Evolutionary conservation across 2,797 vertebrate species (phyloP).

Genomic region (Cyprinella venusta): DNA sequence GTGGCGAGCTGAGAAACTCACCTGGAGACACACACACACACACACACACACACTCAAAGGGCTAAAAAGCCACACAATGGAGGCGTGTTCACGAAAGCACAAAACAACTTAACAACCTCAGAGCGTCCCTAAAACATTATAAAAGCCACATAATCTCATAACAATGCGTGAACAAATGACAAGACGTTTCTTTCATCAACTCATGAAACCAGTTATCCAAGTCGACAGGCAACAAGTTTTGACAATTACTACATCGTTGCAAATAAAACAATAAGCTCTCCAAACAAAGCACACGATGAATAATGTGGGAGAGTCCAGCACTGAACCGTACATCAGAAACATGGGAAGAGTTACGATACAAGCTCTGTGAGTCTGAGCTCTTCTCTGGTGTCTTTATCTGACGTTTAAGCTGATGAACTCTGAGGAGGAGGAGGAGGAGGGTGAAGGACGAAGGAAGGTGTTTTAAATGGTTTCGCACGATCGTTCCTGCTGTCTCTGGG

Average conservation of each 20-base stretch:
- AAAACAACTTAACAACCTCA: not conserved
- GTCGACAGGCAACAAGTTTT: not conserved
- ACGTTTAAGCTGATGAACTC: not conserved
- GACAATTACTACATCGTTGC: not conserved
- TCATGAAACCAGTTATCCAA: not conserved
- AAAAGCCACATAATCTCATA: not conserved
- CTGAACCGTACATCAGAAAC: no score
- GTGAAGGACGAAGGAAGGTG: slow-evolving; percentile 1
- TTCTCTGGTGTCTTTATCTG: not conserved
- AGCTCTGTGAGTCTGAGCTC: not conserved
- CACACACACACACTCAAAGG: no score
- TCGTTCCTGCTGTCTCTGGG: not conserved
- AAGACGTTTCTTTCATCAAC: not conserved
- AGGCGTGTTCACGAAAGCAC: not conserved
- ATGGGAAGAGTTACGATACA: not conserved
- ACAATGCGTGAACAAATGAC: not conserved
- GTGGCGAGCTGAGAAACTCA: not conserved
- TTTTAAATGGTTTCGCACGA: not conserved
- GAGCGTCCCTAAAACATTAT: not conserved
- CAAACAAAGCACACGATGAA: not conserved
- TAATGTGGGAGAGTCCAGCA: not conserved
- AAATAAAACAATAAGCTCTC: not conserved
- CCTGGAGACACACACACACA: not conserved
- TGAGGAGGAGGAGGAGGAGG: not conserved
- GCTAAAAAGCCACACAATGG: not conserved